Base-by-base conservation (phyloP, 2,113 vertebrate species). In the Orthonyx spaldingii region DNA sequence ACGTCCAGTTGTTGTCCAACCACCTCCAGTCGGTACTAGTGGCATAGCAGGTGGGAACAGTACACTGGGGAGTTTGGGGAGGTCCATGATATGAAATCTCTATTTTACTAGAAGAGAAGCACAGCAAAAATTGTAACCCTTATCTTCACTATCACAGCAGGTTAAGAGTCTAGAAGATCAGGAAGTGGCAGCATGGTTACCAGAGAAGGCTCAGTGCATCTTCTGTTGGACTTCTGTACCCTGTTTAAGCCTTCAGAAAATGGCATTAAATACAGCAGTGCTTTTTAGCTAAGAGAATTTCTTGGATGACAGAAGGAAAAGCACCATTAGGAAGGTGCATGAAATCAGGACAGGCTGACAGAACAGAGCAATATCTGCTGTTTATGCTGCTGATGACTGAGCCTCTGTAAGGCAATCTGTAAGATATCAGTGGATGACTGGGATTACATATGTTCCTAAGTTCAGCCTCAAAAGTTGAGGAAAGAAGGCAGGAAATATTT, bases 1-100 rank as follows among this genome's bases (percentile, higher is more conserved):
- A 4, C 11, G 7, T 49, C 5, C 12, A 4, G 0, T 44, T 44
- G 27, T 7, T 28, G 37, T 42, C 60, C 20, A 33, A 0, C 27
- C 11, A 18, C 7, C 53, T 52, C 20, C 11, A 5, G 19, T 9
- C 2, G 0, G 16, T 3, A 35, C 52, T n/a, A 6, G 49, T 33
- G 41, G 30, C 8, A 3, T 4, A 2, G 1, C 27, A 13, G 55
- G 16, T 7, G 28, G 55, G 47, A 57, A 9, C 26, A 46, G 3
- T 6, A 3, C 8, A 2, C 9, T 1, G 2, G 16, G 16, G 37
- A 24, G 20, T 12, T 21, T 22, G 53, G 16, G 41, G 24, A 46
- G 47, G 80, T 59, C 16, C 16, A 0, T 2, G 5, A 14, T n/a
- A n/a, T 4, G 8, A 47, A 78, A 41, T 6, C 7, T 7, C 32